Percentiles rank a stretch among this genome's conserved stretches.
These are phyloP conservation scores for Neotoma lepida DNA, from an alignment of 2,113 vertebrate species.

Conservation along the genomic window DNA sequence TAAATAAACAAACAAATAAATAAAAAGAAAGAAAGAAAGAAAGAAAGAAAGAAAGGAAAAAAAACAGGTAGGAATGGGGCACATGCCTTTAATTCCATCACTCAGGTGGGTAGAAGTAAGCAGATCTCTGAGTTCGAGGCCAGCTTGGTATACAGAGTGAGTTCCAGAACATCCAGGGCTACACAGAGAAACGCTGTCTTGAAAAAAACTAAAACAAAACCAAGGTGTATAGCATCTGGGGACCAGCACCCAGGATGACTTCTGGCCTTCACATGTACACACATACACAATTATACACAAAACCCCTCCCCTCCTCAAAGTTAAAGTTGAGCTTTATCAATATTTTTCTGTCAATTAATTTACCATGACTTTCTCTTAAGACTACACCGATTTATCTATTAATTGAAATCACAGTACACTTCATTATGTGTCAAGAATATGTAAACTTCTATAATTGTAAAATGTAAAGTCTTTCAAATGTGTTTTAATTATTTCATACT, in stretches of 20 bases:
- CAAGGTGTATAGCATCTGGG: no score
- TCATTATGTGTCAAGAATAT: not conserved
- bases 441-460: not conserved
- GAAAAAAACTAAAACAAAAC: not conserved
- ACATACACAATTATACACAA: not conserved
- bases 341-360: slow-evolving; percentile 34
- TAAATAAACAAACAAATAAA: not conserved
- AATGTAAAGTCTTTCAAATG: not conserved
- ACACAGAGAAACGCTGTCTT: not conserved
- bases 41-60: not conserved
- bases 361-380: not conserved
- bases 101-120: not conserved
- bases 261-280: not conserved
- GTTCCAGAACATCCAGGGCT: not conserved
- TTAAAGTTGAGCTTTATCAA: not conserved
- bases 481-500: not conserved
- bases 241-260: not conserved
- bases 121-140: not conserved
- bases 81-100: not conserved
- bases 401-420: slow-evolving; percentile 13
- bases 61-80: not conserved
- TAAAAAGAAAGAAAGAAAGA: no score
- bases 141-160: not conserved
- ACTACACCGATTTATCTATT: not conserved
- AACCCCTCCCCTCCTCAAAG: not conserved